These are phyloP conservation scores for Leucophenga montana DNA, from an alignment of 2,888 invertebrate species.

Conservation along the genomic window DNA sequence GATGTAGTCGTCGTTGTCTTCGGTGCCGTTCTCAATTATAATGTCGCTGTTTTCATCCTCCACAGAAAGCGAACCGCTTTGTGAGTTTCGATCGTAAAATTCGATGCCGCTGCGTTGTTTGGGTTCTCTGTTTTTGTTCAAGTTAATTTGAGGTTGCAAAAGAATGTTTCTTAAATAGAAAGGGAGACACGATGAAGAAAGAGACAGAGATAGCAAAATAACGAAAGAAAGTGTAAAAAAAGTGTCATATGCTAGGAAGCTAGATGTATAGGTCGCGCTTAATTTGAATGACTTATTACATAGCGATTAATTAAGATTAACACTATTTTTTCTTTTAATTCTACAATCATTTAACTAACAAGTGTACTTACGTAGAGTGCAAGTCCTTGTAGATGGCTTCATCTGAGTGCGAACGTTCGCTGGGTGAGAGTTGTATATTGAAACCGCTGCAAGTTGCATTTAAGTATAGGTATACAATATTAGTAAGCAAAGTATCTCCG, in stretches of 20 bases:
- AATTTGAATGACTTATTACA: conserved; percentile 19
- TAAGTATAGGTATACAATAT: conserved; percentile 25
- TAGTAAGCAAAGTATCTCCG: background rate
- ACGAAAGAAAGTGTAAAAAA: conserved; percentile 34
- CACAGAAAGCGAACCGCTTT: conserved; percentile 69
- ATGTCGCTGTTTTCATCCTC: conserved; percentile 73
- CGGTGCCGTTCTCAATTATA: conserved; percentile 68
- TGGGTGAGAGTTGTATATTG: conserved; percentile 77
- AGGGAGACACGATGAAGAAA: conserved; percentile 36
- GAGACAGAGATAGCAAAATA: conserved; percentile 26
- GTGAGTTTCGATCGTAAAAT: conserved; percentile 60
- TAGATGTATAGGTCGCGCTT: background rate
- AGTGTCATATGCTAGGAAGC: conserved; percentile 12
- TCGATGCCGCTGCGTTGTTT: conserved; percentile 62
- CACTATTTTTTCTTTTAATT: too few species aligned
- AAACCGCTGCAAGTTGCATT: conserved; percentile 88
- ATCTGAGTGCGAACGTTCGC: conserved; percentile 82
- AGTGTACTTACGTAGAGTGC: conserved; percentile 82
- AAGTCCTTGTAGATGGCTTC: conserved; percentile 90
- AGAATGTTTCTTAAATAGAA: conserved; percentile 24
- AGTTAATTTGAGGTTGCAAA: background rate
- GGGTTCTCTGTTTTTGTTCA: conserved; percentile 45
- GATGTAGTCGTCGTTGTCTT: conserved; percentile 68
- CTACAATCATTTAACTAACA: background rate
- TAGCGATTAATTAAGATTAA: background rate